phyloP scores from a whole-genome alignment of 2,888 invertebrate species.

The Gari tellinella region DNA sequence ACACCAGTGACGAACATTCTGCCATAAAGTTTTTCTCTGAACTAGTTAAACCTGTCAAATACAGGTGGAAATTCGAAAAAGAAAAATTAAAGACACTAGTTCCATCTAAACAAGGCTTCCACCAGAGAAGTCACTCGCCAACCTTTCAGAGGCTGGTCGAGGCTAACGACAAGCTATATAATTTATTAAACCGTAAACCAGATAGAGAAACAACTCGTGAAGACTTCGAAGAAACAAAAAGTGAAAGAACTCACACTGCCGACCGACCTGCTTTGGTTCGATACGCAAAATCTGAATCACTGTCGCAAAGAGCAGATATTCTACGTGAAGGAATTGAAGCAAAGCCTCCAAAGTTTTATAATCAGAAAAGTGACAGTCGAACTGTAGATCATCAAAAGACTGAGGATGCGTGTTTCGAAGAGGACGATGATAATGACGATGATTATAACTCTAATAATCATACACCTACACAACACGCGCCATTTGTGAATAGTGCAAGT shows the following conservation, averaged over 20 bases:
- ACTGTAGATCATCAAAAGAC: no score
- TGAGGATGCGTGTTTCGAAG: slow-evolving; percentile 23
- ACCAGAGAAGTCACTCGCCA: slow-evolving; percentile 72
- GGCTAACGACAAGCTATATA: slow-evolving; percentile 68
- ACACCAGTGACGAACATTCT: slow-evolving; percentile 35
- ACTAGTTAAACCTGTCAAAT: slow-evolving; percentile 67
- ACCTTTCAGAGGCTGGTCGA: slow-evolving; percentile 72
- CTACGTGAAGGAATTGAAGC: not conserved
- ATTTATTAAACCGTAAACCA: not conserved
- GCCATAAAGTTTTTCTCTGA: slow-evolving; percentile 67
- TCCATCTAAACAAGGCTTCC: slow-evolving; percentile 75
- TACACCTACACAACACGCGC: slow-evolving; percentile 6
- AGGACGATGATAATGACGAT: slow-evolving; percentile 23
- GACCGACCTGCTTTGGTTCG: not conserved
- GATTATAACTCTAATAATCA: slow-evolving; percentile 17
- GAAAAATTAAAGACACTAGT: slow-evolving; percentile 62
- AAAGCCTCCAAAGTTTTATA: no score
- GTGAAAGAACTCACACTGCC: no score
- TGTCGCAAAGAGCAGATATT: not conserved
- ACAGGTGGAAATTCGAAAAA: slow-evolving; percentile 57
- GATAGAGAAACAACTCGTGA: no score
- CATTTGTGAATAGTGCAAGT: not conserved
- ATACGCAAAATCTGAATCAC: not conserved
- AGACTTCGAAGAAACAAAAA: no score
- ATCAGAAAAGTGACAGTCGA: no score